phyloP scores from a whole-genome alignment of 2,797 vertebrate genomes.

The Helostoma temminkii region DNA sequence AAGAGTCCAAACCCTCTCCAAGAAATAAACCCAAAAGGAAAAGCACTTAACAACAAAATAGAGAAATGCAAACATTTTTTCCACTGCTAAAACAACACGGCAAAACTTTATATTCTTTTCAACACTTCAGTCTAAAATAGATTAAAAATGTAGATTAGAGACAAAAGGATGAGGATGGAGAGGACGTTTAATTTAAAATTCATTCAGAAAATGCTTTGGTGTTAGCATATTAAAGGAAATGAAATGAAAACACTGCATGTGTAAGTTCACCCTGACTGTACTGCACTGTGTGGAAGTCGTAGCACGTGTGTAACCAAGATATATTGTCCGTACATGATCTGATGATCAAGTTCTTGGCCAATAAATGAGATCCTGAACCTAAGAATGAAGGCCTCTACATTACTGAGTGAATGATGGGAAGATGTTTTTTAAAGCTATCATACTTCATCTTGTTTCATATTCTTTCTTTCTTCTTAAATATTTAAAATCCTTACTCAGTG shows the following conservation, averaged over 20 bases:
- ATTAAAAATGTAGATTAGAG: constrained; percentile 55
- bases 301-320: constrained; percentile 10
- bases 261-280: not conserved
- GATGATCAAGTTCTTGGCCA: constrained; percentile 3
- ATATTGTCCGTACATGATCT: not conserved
- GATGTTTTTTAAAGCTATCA: not conserved
- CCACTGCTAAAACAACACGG: constrained; percentile 80
- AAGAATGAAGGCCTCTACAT: constrained; percentile 13
- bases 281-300: not conserved
- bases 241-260: constrained; percentile 5
- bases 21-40: constrained; percentile 55
- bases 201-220: constrained; percentile 19
- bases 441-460: not conserved
- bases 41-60: constrained; percentile 55
- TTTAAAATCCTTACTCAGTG: not conserved
- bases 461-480: not conserved
- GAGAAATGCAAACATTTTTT: constrained; percentile 62
- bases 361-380: constrained; percentile 15
- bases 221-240: constrained; percentile 26
- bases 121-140: constrained; percentile 75
- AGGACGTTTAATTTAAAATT: constrained; percentile 4
- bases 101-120: constrained; percentile 82
- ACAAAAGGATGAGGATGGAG: constrained; percentile 13
- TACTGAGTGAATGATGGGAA: not conserved
- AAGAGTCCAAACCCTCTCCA: constrained; percentile 46